Evolutionary conservation across 2,888 invertebrate species (phyloP).

Genomic region (Tipula lateralis): DNA sequence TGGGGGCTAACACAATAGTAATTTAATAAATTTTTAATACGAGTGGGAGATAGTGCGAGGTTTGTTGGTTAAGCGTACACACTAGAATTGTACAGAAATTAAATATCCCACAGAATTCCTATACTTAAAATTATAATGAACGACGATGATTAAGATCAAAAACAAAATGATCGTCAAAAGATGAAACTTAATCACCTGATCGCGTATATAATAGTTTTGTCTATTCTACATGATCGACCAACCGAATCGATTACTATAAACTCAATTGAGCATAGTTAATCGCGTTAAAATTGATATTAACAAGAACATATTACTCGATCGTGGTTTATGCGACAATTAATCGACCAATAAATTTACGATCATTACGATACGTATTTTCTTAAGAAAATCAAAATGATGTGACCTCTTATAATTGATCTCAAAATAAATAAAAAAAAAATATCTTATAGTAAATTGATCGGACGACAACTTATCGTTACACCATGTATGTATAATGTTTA

Average conservation of each 20-base stretch:
- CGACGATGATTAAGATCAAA: background rate
- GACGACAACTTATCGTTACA: background rate
- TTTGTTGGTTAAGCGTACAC: background rate
- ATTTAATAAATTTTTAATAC: background rate
- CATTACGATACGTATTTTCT: background rate
- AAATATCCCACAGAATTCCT: background rate
- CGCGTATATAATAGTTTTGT: background rate
- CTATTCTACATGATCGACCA: background rate
- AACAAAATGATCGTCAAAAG: background rate
- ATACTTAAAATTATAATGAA: background rate
- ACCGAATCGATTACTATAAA: background rate
- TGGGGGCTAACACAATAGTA: slow-evolving; percentile 11
- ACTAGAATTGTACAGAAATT: background rate
- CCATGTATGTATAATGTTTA: background rate
- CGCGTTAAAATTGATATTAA: background rate
- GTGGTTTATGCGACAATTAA: background rate
- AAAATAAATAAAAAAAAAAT: background rate
- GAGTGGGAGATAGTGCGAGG: background rate
- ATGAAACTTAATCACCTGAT: background rate
- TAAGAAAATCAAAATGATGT: background rate
- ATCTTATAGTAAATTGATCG: background rate
- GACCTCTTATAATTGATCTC: background rate
- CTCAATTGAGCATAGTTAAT: background rate
- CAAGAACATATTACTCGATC: background rate
- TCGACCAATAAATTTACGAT: background rate